Percentiles rank a stretch among this genome's conserved stretches.
These are phyloP conservation scores for Spondyliosoma cantharus DNA, from an alignment of 2,797 vertebrate genomes.

Conservation along the genomic window DNA sequence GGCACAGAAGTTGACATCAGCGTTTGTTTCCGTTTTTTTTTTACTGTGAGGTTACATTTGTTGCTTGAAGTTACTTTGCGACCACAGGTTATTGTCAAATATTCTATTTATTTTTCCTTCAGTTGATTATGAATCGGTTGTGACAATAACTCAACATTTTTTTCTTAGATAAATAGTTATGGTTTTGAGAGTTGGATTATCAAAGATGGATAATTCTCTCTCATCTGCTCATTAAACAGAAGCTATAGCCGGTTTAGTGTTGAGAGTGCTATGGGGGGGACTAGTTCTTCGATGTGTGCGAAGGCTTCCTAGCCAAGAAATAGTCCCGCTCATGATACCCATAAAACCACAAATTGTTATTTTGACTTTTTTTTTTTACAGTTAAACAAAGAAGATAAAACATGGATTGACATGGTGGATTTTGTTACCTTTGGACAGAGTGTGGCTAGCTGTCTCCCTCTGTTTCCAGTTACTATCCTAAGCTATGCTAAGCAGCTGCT, in stretches of 20 bases:
- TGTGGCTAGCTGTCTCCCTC: neutral
- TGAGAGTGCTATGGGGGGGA: neutral
- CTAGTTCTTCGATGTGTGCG: neutral
- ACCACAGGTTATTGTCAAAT: neutral
- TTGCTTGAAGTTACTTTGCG: neutral
- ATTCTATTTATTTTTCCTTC: neutral
- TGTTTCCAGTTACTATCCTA: conserved; percentile 2
- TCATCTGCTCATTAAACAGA: neutral
- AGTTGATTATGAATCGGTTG: neutral
- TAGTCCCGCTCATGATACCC: neutral
- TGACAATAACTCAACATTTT: too few relatives aligned
- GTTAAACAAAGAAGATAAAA: neutral
- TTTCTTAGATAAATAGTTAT: neutral
- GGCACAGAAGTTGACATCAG: conserved; percentile 3
- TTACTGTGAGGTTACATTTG: conserved; percentile 4
- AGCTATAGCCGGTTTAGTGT: neutral
- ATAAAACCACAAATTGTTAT: neutral
- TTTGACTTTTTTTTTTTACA: too few relatives aligned
- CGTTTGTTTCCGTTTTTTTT: neutral
- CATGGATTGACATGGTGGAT: too few relatives aligned
- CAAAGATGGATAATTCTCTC: neutral
- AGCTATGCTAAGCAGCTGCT: neutral
- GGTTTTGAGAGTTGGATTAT: neutral
- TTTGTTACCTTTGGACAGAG: neutral
- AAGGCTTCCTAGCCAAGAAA: neutral